A percentile compares a stretch with the other conserved stretches of the same genome.
phyloP scores from a whole-genome alignment of 1,140 invertebrate genomes.

The Lepidurus couesii region DNA sequence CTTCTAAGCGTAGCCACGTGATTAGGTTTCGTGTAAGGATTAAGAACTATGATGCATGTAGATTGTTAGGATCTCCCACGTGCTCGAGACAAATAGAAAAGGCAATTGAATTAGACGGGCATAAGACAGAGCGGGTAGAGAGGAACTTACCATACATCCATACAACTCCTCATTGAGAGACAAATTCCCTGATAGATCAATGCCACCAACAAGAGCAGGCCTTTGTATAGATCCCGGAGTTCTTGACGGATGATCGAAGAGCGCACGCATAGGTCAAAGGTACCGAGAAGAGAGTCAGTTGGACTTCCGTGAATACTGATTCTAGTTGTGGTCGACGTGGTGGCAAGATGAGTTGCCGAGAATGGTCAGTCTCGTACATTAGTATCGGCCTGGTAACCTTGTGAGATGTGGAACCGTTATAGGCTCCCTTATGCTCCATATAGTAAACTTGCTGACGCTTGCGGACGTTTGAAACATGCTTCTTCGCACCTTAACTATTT shows the following conservation, averaged over 20 bases:
- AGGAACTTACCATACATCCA: background rate
- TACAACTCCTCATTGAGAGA: background rate
- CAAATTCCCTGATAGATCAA: background rate
- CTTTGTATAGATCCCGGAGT: background rate
- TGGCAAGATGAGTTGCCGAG: background rate
- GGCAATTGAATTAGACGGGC: background rate
- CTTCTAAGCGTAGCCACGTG: background rate
- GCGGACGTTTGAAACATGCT: background rate
- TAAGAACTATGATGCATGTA: background rate
- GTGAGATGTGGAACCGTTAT: background rate
- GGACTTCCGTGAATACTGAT: background rate
- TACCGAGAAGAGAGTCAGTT: background rate
- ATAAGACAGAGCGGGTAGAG: background rate
- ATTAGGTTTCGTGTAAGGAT: background rate
- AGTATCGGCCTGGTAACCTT: background rate
- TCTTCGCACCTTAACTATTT: background rate
- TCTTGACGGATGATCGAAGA: background rate
- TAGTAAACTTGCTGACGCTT: background rate
- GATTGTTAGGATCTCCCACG: background rate
- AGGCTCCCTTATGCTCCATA: background rate
- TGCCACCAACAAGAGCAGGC: background rate
- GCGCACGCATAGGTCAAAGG: slow-evolving; percentile 6
- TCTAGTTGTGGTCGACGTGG: background rate
- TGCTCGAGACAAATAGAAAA: background rate
- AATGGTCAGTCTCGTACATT: background rate